A percentile compares a stretch with the other conserved stretches of the same genome.
These are phyloP conservation scores for Cairina moschata DNA, from an alignment of 2,113 vertebrate species.

Conservation along the genomic window DNA sequence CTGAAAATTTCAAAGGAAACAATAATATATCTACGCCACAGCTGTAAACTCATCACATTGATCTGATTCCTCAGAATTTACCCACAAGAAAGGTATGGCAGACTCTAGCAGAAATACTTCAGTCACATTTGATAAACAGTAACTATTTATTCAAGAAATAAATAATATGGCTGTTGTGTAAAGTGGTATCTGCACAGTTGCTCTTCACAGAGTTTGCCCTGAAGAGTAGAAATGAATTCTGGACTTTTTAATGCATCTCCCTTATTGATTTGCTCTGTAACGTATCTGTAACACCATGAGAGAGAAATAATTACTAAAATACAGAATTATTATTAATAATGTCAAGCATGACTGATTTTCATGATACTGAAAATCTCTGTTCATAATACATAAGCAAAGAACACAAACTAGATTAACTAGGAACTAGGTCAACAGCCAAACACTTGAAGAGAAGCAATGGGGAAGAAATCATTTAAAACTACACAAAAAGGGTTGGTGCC, in stretches of 20 bases:
- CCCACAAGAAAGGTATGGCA: neutral
- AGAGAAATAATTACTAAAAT: neutral
- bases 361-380: neutral
- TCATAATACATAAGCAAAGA: neutral
- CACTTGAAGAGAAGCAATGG: neutral
- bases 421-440: neutral
- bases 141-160: neutral
- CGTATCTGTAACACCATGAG: neutral
- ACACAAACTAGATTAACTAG: neutral
- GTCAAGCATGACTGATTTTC: neutral
- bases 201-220: neutral
- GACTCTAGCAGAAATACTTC: neutral
- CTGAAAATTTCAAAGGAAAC: constrained; percentile 69
- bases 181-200: neutral
- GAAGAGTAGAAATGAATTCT: neutral
- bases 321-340: neutral
- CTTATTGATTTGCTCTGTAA: neutral
- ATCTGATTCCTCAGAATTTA: neutral
- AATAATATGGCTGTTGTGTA: neutral
- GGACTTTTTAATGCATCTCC: neutral
- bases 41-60: neutral
- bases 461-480: neutral
- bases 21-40: neutral
- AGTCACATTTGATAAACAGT: neutral
- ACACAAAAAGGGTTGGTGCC: neutral